phyloP scores from a whole-genome alignment of 92 coral and sea anemone genomes.

The Heteractis magnifica region DNA sequence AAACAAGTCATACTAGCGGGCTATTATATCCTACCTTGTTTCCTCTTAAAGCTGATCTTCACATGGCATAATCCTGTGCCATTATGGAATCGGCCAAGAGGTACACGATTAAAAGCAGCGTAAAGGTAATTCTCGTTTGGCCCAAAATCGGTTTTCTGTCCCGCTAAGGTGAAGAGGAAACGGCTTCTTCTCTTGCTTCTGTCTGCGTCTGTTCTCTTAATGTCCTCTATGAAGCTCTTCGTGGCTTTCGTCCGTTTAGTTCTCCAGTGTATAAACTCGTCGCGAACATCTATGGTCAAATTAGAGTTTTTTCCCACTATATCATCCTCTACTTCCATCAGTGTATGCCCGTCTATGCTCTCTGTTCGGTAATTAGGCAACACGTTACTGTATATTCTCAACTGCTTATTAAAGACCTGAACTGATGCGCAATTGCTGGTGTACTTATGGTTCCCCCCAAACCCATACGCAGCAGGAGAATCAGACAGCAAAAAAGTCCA shows the following conservation, averaged over 20 bases:
- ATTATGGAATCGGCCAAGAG: slow-evolving; percentile 66
- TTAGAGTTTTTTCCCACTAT: slow-evolving; percentile 70
- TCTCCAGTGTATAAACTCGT: slow-evolving; percentile 66
- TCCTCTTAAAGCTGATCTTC: slow-evolving; percentile 63
- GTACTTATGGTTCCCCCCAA: slow-evolving; percentile 76
- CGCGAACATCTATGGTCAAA: slow-evolving; percentile 72
- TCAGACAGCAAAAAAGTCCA: slow-evolving; percentile 84
- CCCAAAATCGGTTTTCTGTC: slow-evolving; percentile 70
- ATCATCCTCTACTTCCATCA: slow-evolving; percentile 64
- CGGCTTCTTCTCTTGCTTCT: slow-evolving; percentile 20
- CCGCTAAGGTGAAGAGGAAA: slow-evolving; percentile 73
- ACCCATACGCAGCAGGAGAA: slow-evolving; percentile 81
- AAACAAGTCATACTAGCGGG: not conserved
- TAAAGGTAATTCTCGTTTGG: slow-evolving; percentile 74
- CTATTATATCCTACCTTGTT: slow-evolving; percentile 39
- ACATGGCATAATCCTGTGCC: slow-evolving; percentile 91
- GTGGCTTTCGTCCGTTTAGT: slow-evolving; percentile 20
- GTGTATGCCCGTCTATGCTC: slow-evolving; percentile 69
- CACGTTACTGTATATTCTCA: slow-evolving; percentile 80
- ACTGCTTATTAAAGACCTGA: slow-evolving; percentile 79
- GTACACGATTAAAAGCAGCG: slow-evolving; percentile 84
- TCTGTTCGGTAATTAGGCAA: slow-evolving; percentile 60
- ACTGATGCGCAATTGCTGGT: slow-evolving; percentile 86
- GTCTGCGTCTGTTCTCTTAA: not conserved
- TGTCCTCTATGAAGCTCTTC: slow-evolving; percentile 18